Evolutionary conservation across 2,888 invertebrate species (phyloP).

Genomic region (Melipona beecheii): DNA sequence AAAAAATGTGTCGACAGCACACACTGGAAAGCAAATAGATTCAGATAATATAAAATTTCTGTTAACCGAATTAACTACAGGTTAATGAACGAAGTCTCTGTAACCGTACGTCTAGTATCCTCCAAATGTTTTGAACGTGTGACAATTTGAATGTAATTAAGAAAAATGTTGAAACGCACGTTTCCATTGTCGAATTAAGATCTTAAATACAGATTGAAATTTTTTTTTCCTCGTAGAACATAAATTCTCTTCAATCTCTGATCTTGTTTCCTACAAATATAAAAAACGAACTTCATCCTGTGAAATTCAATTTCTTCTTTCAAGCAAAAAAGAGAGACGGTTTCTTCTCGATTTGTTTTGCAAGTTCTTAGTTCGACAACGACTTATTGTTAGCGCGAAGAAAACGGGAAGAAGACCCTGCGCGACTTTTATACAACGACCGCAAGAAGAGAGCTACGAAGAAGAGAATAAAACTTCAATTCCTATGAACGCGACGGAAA

Average conservation of each 20-base stretch:
- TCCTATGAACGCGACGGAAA: constrained; percentile 38
- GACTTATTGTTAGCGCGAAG: not conserved
- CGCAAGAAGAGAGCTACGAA: constrained; percentile 16
- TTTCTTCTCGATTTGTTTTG: not conserved
- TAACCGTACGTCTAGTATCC: not conserved
- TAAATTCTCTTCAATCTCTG: not conserved
- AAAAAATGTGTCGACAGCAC: constrained; percentile 43
- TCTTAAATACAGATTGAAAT: not conserved
- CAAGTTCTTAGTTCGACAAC: constrained; percentile 11
- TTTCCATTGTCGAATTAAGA: not conserved
- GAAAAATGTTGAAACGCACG: not conserved
- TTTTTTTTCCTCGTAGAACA: not conserved
- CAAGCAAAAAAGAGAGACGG: not conserved
- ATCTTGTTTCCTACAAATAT: not conserved
- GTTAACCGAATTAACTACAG: constrained; percentile 32
- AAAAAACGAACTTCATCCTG: not conserved
- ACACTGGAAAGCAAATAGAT: constrained; percentile 30
- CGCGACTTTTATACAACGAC: constrained; percentile 23
- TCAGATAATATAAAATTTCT: constrained; percentile 46
- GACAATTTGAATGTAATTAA: not conserved
- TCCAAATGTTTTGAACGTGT: not conserved
- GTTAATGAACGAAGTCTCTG: not conserved
- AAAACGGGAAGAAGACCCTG: not conserved
- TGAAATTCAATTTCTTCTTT: not conserved
- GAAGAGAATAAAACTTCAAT: constrained; percentile 48